Base-by-base conservation (phyloP, 2,888 invertebrate species). In the Zele albiditarsus region DNA sequence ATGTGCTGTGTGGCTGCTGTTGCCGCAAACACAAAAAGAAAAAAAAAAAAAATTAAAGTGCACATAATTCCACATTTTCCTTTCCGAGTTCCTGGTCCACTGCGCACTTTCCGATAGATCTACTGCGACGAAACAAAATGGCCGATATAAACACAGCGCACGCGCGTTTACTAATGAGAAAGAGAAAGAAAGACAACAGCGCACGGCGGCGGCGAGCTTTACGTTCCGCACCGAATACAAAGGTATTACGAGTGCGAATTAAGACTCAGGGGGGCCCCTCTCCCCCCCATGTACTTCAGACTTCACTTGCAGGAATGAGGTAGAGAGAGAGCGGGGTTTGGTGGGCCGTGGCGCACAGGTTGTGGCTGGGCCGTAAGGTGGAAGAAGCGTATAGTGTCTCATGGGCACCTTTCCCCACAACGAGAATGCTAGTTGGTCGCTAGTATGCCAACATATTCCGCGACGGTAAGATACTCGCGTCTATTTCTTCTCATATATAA, bases 361-460 rank as follows among this genome's bases (percentile, higher is more conserved):
- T 76, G 72, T 58, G 63, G 71, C 71, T 28, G 49, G 33, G 20
- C 66, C 66, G 70, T 49, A 76, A 58, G 71, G 71, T 76, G 76
- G 74, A 73, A 71, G 77, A 78, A 75, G 75, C 72, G 74, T 79
- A 76, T 75, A 78, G 73, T 70, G 74, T 77, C 76, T 77, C 78
- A 76, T 77, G 77, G 75, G 76, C 75, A 73, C 79, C 78, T 78
- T 79, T 79, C 78, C 74, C 80, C 65, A 62, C 67, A 60, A 67
- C 62, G 74, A 69, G 76, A 78, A 76, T 78, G 71, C 62, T 71
- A 60, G 71, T 28, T 60, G 62, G 28, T 28, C 78, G 72, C 76
- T 77, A 80, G 80, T 80, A 80, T 71, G 76, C 78, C 76, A 77
- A 76, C 63, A 71, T 71, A 78, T 78, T 78, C 73, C 73, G 80